Conservation (phyloP, 1,140 invertebrate genomes). For the Contarinia nasturtii region DNA sequence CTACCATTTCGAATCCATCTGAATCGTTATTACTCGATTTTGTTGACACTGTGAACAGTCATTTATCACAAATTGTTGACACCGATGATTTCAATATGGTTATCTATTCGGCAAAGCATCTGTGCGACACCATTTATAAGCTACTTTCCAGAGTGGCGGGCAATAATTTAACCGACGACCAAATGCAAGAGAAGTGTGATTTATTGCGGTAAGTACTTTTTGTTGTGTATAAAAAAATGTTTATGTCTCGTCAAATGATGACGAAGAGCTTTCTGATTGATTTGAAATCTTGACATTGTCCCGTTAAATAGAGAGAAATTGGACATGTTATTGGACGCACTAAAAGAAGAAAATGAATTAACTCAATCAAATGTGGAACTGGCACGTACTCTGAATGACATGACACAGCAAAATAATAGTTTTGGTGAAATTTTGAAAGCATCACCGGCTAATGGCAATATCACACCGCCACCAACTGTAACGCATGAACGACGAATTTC, state of each 20-base stretch:
- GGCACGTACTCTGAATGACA: conserved; percentile 16
- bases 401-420: conserved; percentile 6
- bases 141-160: conserved; percentile 43
- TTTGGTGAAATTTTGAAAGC: background rate
- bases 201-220: conserved; percentile 30
- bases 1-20: conserved; percentile 27
- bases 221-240: background rate
- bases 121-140: conserved; percentile 67
- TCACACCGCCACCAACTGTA: conserved; percentile 1
- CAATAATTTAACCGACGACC: conserved; percentile 35
- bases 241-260: background rate
- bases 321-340: conserved; percentile 47
- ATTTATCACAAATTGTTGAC: conserved; percentile 74
- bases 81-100: conserved; percentile 59
- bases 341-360: conserved; percentile 42
- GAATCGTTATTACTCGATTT: conserved; percentile 40
- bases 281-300: background rate
- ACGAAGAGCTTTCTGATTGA: background rate
- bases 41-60: conserved; percentile 60
- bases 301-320: conserved; percentile 38
- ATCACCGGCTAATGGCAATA: background rate
- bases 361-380: conserved; percentile 16
- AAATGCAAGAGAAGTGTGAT: conserved; percentile 46
- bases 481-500: background rate
- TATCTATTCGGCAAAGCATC: conserved; percentile 55